Evolutionary conservation across 37 sponge, comb jelly and placozoan genomes (phyloP).

Genomic region (Agelas oroides): DNA sequence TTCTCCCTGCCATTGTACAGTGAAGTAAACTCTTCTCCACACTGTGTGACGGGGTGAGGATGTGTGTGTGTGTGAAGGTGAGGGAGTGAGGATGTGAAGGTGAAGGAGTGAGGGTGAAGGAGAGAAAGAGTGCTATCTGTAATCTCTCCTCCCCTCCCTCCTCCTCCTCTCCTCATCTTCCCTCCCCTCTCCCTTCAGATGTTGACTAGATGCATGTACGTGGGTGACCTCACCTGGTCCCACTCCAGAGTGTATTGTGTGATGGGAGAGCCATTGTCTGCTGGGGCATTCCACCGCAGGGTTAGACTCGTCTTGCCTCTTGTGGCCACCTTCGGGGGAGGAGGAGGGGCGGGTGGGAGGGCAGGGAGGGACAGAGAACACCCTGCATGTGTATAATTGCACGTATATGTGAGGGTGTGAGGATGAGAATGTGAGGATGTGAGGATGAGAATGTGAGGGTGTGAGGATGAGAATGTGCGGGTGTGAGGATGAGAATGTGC

Average conservation of each 20-base stretch:
- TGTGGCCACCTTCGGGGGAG: slow-evolving; percentile 40
- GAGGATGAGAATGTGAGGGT: too few species aligned
- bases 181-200: too few species aligned
- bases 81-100: too few species aligned
- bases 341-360: slow-evolving; percentile 16
- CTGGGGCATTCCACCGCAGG: slow-evolving; percentile 65
- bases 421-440: background rate
- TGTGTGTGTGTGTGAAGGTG: background rate
- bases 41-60: background rate
- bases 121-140: too few species aligned
- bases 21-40: slow-evolving; percentile 29
- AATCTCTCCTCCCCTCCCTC: too few species aligned
- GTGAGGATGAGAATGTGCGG: background rate
- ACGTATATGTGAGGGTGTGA: too few species aligned
- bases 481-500: background rate
- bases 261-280: slow-evolving; percentile 77
- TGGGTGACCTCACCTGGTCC: slow-evolving; percentile 60
- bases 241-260: slow-evolving; percentile 68
- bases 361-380: slow-evolving; percentile 27
- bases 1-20: slow-evolving; percentile 59
- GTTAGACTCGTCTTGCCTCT: slow-evolving; percentile 55
- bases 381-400: too few species aligned
- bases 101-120: too few species aligned
- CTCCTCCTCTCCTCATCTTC: too few species aligned
- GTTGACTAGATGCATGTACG: too few species aligned